Evolutionary conservation across 2,797 vertebrate species (phyloP).

Genomic region (Ctenopoma kingsleyae): DNA sequence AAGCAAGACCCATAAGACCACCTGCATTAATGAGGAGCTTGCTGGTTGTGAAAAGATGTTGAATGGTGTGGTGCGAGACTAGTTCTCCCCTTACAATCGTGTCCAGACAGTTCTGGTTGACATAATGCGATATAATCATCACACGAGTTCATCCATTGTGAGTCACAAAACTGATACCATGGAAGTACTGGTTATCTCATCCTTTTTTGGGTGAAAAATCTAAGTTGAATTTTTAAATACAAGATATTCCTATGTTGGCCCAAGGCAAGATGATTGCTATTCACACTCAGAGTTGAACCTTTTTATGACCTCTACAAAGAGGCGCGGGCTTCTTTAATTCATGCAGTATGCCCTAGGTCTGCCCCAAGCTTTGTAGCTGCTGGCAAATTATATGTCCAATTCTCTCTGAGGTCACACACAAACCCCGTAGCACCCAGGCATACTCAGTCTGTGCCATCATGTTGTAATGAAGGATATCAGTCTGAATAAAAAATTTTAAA

Average conservation of each 20-base stretch:
- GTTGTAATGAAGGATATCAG: slow-evolving; percentile 7
- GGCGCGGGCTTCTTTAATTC: slow-evolving; percentile 34
- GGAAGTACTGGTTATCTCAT: not conserved
- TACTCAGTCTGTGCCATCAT: not conserved
- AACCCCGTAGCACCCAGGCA: slow-evolving; percentile 3
- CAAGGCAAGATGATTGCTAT: slow-evolving; percentile 27
- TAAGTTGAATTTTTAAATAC: slow-evolving; percentile 11
- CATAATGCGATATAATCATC: not conserved
- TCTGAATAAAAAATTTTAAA: not conserved
- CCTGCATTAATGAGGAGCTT: not conserved
- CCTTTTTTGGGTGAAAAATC: not conserved
- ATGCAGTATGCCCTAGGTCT: slow-evolving; percentile 17
- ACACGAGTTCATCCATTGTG: not conserved
- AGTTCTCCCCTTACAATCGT: too few relatives aligned
- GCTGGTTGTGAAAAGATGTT: not conserved
- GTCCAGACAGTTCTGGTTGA: too few relatives aligned
- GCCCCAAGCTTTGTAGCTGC: slow-evolving; percentile 23
- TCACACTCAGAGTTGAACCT: slow-evolving; percentile 13
- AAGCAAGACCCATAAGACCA: not conserved
- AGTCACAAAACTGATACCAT: not conserved
- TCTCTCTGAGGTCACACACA: slow-evolving; percentile 13
- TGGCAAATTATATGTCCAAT: not conserved
- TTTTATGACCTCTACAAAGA: slow-evolving; percentile 30
- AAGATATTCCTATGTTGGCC: slow-evolving; percentile 1
- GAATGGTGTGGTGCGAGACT: not conserved